A percentile compares a stretch with the other conserved stretches of the same genome.
Conservation (phyloP, 2,797 vertebrate species). For the Ataeniobius toweri region DNA sequence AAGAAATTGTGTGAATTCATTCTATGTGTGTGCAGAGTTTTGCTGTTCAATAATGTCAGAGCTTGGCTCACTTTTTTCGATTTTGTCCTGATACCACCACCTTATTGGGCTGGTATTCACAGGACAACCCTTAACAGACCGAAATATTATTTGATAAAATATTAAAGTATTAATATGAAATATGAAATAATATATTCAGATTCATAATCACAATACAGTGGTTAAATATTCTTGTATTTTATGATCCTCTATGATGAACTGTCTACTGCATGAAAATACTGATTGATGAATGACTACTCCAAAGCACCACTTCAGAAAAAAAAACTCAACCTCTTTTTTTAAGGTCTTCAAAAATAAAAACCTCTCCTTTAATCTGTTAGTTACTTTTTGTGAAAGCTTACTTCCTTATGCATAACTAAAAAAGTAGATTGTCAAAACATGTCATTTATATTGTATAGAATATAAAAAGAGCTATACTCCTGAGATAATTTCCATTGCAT, state of each 20-base stretch:
- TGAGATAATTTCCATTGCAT: conserved; percentile 9
- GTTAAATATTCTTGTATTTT: neutral
- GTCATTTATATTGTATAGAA: neutral
- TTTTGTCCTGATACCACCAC: too few relatives aligned
- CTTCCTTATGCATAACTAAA: conserved; percentile 31
- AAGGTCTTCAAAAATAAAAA: neutral
- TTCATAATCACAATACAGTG: neutral
- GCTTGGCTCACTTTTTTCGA: too few relatives aligned
- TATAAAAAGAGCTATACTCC: conserved; percentile 8
- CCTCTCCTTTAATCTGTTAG: neutral
- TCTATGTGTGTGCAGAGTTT: too few relatives aligned
- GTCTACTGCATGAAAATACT: neutral
- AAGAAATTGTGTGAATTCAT: too few relatives aligned
- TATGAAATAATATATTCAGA: too few relatives aligned
- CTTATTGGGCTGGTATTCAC: too few relatives aligned
- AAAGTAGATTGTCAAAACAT: conserved; percentile 36
- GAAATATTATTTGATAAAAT: too few relatives aligned
- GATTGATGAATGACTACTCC: neutral
- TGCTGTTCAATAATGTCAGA: too few relatives aligned
- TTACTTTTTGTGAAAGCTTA: conserved; percentile 28
- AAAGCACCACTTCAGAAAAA: neutral
- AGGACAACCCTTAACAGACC: too few relatives aligned
- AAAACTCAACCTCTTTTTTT: neutral
- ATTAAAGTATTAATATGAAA: too few relatives aligned
- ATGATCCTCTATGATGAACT: neutral